Conservation (phyloP, 2,888 invertebrate species). For the Hirtodrosophila duncani region DNA sequence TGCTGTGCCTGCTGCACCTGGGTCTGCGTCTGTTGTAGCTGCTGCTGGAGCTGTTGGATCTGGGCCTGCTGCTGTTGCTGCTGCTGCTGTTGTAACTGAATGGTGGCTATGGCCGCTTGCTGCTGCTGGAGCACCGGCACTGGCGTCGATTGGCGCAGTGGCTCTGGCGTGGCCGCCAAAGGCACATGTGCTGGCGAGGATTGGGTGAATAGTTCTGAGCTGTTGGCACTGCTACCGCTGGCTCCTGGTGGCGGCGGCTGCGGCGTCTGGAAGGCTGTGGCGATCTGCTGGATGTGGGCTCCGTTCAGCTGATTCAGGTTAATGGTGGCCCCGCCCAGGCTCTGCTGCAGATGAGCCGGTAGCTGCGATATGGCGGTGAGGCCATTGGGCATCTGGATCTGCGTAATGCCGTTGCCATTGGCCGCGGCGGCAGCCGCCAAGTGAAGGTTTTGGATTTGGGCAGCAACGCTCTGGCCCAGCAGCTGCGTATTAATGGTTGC, state of each 20-base stretch:
- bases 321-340: slow-evolving; percentile 73
- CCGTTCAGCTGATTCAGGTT: slow-evolving; percentile 77
- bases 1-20: slow-evolving; percentile 57
- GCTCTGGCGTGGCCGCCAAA: slow-evolving; percentile 74
- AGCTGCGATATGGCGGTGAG: slow-evolving; percentile 77
- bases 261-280: slow-evolving; percentile 76
- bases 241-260: slow-evolving; percentile 59
- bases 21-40: slow-evolving; percentile 63
- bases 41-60: slow-evolving; percentile 55
- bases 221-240: slow-evolving; percentile 16
- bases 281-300: slow-evolving; percentile 77
- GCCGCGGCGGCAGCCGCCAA: slow-evolving; percentile 73
- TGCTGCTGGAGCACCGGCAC: slow-evolving; percentile 47
- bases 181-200: slow-evolving; percentile 72
- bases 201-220: slow-evolving; percentile 61
- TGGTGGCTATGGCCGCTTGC: slow-evolving; percentile 65
- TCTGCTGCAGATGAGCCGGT: slow-evolving; percentile 77
- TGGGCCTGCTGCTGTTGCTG: slow-evolving; percentile 68
- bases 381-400: slow-evolving; percentile 79
- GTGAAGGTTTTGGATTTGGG: slow-evolving; percentile 77
- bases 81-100: slow-evolving; percentile 70
- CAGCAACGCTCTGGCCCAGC: slow-evolving; percentile 76
- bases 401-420: slow-evolving; percentile 76
- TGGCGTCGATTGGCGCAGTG: slow-evolving; percentile 73
- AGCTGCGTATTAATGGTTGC: slow-evolving; percentile 77